Evolutionary conservation across 1,140 invertebrate genomes (phyloP).

Genomic region (Drosophila micromelanica): DNA sequence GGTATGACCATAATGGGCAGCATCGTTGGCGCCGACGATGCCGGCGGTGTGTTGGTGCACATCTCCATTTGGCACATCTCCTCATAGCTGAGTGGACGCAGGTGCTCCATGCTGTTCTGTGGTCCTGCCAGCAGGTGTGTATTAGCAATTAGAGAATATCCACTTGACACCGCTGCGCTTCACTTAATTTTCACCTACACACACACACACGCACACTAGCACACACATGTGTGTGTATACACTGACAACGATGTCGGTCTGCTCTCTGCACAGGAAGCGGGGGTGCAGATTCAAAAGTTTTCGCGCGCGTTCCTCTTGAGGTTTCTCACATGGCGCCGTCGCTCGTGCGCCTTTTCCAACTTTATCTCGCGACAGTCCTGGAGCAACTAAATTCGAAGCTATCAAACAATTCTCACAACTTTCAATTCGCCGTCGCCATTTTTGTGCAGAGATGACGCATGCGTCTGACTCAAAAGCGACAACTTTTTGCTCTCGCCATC

Average conservation of each 20-base stretch:
- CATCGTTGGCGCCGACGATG: constrained; percentile 45
- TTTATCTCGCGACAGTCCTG: constrained; percentile 72
- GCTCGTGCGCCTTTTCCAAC: constrained; percentile 48
- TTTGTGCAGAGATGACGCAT: constrained; percentile 64
- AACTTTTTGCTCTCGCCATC: neutral
- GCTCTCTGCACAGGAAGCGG: constrained; percentile 28
- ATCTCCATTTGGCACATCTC: constrained; percentile 82
- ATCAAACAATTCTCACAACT: constrained; percentile 17
- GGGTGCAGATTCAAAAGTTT: constrained; percentile 48
- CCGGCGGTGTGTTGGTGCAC: constrained; percentile 26
- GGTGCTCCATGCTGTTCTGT: constrained; percentile 63
- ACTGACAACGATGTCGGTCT: constrained; percentile 11
- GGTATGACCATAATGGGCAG: constrained; percentile 83
- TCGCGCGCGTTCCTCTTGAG: constrained; percentile 68
- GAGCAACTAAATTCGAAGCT: constrained; percentile 62
- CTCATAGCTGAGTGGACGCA: constrained; percentile 78
- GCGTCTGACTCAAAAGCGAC: constrained; percentile 23
- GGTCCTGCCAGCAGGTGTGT: constrained; percentile 48
- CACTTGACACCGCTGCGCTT: constrained; percentile 29
- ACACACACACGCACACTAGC: constrained; percentile 26
- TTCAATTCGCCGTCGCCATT: constrained; percentile 64
- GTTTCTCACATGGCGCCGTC: constrained; percentile 32
- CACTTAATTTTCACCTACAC: constrained; percentile 48
- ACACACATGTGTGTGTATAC: constrained; percentile 19
- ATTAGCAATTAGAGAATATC: constrained; percentile 22